These are phyloP conservation scores for Anoura caudifer DNA, from an alignment of 2,113 vertebrate genomes.

Conservation along the genomic window DNA sequence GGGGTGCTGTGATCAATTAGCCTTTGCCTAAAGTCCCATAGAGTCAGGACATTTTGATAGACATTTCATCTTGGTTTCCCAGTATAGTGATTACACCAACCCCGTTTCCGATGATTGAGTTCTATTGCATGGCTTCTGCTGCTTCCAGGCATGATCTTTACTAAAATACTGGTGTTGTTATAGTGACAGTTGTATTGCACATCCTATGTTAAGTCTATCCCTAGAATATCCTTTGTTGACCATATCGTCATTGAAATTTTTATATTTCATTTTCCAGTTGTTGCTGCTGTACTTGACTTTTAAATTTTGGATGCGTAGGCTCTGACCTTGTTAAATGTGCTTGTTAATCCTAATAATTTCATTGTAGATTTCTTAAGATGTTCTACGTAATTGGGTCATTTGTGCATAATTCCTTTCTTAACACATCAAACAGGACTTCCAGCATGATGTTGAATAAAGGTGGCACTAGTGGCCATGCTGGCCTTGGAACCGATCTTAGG, in stretches of 20 bases:
- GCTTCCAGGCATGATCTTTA: not conserved
- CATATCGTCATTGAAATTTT: not conserved
- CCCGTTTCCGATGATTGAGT: not conserved
- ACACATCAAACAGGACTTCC: not conserved
- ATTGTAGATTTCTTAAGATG: not conserved
- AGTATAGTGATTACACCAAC: not conserved
- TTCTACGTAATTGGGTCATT: not conserved
- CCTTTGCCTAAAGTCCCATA: not conserved
- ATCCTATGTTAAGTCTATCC: not conserved
- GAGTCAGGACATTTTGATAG: not conserved
- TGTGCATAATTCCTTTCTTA: not conserved
- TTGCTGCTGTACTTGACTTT: not conserved
- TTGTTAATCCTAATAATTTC: not conserved
- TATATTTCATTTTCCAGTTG: not conserved
- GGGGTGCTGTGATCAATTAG: not conserved
- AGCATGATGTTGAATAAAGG: not conserved
- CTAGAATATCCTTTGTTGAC: not conserved
- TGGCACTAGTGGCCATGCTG: not conserved
- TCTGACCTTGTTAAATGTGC: not conserved
- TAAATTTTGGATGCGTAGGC: not conserved
- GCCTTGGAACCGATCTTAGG: not conserved
- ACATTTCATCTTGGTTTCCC: not conserved
- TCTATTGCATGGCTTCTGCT: not conserved
- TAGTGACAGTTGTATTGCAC: not conserved
- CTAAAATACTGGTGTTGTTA: not conserved